Evolutionary conservation across 2,888 invertebrate species (phyloP).

Genomic region (Siphlonurus alternatus): DNA sequence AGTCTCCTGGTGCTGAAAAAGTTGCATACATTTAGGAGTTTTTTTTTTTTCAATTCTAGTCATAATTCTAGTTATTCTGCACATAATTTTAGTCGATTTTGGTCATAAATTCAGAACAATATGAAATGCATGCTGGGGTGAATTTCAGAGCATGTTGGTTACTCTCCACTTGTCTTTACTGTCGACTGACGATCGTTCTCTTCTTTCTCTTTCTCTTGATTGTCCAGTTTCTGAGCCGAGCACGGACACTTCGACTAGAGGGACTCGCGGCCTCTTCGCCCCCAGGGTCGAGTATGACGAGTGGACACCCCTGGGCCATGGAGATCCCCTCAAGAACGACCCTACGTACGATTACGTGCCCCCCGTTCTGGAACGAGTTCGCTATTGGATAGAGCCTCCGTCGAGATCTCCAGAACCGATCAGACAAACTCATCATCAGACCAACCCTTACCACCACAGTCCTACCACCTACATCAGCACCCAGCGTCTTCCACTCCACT

Average conservation of each 20-base stretch:
- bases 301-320: slow-evolving; percentile 68
- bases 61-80: too few species aligned
- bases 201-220: too few species aligned
- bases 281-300: slow-evolving; percentile 70
- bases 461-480: not conserved
- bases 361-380: slow-evolving; percentile 58
- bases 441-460: not conserved
- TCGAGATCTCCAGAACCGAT: slow-evolving; percentile 33
- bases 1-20: too few species aligned
- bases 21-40: too few species aligned
- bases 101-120: not conserved
- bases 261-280: slow-evolving; percentile 33
- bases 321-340: slow-evolving; percentile 66
- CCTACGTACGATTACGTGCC: slow-evolving; percentile 76
- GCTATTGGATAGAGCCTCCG: slow-evolving; percentile 59
- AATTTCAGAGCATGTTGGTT: not conserved
- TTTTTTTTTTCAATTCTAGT: too few species aligned
- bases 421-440: not conserved
- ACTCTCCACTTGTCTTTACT: not conserved
- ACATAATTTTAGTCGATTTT: not conserved
- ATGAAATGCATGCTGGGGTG: not conserved
- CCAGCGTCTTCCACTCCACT: not conserved
- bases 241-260: too few species aligned
- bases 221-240: too few species aligned
- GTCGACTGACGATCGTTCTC: not conserved